These are phyloP conservation scores for Aethes cnicana DNA, from an alignment of 2,888 invertebrate genomes.

Conservation along the genomic window DNA sequence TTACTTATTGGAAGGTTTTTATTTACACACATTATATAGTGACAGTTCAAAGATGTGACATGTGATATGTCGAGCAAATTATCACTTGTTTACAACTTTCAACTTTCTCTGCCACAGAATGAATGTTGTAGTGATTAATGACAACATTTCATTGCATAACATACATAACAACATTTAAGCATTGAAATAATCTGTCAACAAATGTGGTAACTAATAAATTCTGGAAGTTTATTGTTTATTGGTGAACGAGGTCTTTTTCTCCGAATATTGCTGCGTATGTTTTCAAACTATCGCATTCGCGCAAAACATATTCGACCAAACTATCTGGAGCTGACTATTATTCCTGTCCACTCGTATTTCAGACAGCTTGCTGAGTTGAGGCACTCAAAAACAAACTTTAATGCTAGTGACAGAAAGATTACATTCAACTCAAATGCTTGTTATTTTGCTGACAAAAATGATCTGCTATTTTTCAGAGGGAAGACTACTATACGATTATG, in stretches of 20 bases:
- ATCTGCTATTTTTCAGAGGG: background rate
- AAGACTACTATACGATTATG: background rate
- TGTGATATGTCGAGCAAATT: background rate
- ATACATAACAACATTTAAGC: too few relatives aligned
- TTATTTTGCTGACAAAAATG: background rate
- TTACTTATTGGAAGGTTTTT: too few relatives aligned
- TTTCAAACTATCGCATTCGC: constrained; percentile 6
- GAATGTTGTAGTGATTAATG: too few relatives aligned
- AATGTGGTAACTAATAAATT: too few relatives aligned
- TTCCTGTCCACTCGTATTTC: background rate
- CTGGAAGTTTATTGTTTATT: too few relatives aligned
- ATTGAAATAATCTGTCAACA: too few relatives aligned
- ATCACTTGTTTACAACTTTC: constrained; percentile 4
- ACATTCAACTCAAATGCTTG: background rate
- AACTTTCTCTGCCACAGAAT: constrained; percentile 1
- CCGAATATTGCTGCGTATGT: background rate
- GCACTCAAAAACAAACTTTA: constrained; percentile 5
- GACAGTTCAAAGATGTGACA: too few relatives aligned
- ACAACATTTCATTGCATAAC: too few relatives aligned
- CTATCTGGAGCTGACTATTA: constrained; percentile 11
- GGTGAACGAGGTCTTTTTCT: too few relatives aligned
- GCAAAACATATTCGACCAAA: constrained; percentile 25
- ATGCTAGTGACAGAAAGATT: background rate
- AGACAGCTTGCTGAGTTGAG: background rate
- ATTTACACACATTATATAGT: too few relatives aligned